Percentiles rank a stretch among this genome's conserved stretches.
These are phyloP conservation scores for Aphelocoma californica DNA, from an alignment of 2,797 vertebrate species.

Conservation along the genomic window DNA sequence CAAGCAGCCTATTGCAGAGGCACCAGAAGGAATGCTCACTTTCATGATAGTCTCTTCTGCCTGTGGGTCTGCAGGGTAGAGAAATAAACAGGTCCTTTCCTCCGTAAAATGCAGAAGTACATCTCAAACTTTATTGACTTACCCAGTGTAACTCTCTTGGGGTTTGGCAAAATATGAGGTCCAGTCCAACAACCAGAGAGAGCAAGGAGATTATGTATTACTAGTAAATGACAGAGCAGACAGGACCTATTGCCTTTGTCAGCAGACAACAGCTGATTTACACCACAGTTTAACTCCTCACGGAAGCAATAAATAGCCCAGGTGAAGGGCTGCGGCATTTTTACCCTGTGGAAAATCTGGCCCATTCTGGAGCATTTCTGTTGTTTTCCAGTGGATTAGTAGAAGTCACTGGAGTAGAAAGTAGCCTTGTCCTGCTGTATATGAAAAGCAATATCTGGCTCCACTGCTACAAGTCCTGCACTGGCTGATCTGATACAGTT, in stretches of 20 bases:
- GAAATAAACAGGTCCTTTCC: not conserved
- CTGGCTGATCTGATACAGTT: not conserved
- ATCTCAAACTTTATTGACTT: not conserved
- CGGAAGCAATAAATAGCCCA: not conserved
- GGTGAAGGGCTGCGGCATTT: not conserved
- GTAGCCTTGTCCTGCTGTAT: not conserved
- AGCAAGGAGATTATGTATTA: not conserved
- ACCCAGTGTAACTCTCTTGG: not conserved
- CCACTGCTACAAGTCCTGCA: not conserved
- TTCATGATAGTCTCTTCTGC: not conserved
- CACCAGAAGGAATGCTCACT: not conserved
- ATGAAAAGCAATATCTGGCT: not conserved
- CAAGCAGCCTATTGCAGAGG: not conserved
- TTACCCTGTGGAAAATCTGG: not conserved
- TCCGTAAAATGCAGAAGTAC: not conserved
- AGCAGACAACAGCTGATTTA: constrained; percentile 33
- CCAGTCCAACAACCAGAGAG: not conserved
- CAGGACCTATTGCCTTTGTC: constrained; percentile 24
- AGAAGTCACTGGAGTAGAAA: not conserved
- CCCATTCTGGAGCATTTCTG: not conserved
- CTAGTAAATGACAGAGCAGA: not conserved
- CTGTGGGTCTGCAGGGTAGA: not conserved
- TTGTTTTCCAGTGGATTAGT: not conserved
- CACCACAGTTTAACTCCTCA: not conserved
- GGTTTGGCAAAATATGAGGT: not conserved